Conservation (phyloP, 2,113 vertebrate genomes). For the Pelecanus crispus region DNA sequence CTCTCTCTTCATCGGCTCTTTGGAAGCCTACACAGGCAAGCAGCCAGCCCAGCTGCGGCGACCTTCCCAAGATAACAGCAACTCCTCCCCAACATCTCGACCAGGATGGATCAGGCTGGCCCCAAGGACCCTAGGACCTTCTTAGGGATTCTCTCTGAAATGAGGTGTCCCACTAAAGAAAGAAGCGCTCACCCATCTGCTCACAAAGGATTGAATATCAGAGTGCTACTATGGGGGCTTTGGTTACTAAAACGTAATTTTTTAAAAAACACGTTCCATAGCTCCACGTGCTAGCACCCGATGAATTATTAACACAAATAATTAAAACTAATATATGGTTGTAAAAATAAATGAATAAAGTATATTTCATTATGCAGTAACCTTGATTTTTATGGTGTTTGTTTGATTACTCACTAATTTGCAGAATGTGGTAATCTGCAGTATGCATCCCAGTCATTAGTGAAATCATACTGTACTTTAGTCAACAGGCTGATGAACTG, state of each 20-base stretch:
- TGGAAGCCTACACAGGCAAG: not conserved
- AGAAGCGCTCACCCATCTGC: not conserved
- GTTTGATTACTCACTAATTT: constrained; percentile 60
- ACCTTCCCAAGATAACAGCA: not conserved
- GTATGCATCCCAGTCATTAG: constrained; percentile 36
- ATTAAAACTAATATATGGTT: constrained; percentile 49
- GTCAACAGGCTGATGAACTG: constrained; percentile 43
- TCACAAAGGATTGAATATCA: not conserved
- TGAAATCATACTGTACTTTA: constrained; percentile 36
- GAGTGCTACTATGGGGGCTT: not conserved
- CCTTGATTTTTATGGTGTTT: constrained; percentile 51
- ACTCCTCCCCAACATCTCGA: not conserved
- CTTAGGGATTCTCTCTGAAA: not conserved
- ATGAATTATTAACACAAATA: constrained; percentile 25
- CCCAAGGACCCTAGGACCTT: not conserved
- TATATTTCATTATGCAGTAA: constrained; percentile 48
- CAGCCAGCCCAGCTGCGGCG: not conserved
- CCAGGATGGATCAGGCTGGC: not conserved
- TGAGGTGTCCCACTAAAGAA: not conserved
- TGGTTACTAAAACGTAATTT: not conserved
- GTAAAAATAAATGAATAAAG: constrained; percentile 51
- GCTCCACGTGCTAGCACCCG: not conserved
- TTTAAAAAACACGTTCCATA: not conserved
- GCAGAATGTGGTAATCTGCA: constrained; percentile 50
- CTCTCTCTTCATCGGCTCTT: not conserved